A percentile compares a stretch with the other conserved stretches of the same genome.
phyloP scores from a whole-genome alignment of 2,888 invertebrate species.

The Thumatha senex region DNA sequence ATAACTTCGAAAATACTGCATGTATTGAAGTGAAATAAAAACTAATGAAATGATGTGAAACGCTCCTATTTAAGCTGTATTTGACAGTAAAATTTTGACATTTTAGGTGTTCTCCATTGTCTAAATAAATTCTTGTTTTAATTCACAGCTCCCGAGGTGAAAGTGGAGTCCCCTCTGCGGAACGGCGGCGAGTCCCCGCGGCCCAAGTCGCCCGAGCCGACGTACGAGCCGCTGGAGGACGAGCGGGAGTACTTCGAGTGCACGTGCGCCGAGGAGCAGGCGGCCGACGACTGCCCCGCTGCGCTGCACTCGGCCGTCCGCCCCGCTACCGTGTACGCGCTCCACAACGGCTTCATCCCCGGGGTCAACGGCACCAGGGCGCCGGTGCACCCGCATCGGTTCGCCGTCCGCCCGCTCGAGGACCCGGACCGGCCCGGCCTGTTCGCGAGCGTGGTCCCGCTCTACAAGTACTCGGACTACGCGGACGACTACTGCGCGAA shows the following conservation, averaged over 20 bases:
- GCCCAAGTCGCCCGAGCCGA: constrained; percentile 55
- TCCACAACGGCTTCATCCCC: constrained; percentile 81
- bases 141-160: constrained; percentile 43
- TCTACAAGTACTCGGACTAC: constrained; percentile 77
- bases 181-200: constrained; percentile 52
- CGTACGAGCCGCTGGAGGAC: constrained; percentile 55
- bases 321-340: constrained; percentile 77
- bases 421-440: constrained; percentile 57
- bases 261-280: constrained; percentile 55
- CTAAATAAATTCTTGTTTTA: no score
- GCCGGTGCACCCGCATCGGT: constrained; percentile 61
- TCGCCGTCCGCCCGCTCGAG: constrained; percentile 63
- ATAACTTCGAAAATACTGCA: no score
- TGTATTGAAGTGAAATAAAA: no score
- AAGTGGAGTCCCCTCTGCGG: constrained; percentile 66
- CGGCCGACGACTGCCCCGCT: constrained; percentile 46
- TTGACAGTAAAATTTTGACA: no score
- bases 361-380: constrained; percentile 85
- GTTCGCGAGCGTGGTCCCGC: constrained; percentile 70
- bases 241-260: constrained; percentile 56
- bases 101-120: no score
- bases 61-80: no score
- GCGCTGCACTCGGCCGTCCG: constrained; percentile 47
- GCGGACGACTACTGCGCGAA: constrained; percentile 76
- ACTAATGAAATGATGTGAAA: no score